Conservation (phyloP, 2,113 vertebrate genomes). For the Myxocyprinus asiaticus region DNA sequence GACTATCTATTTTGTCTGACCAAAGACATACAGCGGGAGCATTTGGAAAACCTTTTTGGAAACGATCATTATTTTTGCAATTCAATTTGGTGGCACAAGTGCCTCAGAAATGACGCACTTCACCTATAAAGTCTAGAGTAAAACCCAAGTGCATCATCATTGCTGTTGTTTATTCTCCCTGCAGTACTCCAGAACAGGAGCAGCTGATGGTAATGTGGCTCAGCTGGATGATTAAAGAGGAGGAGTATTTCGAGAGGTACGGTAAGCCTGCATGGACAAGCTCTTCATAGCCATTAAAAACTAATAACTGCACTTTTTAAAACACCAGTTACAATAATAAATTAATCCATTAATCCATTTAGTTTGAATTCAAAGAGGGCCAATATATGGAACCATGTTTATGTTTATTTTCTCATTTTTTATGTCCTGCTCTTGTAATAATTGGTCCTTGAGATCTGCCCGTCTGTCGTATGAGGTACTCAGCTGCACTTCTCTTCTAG, state of each 20-base stretch:
- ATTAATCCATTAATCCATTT: conserved; percentile 11
- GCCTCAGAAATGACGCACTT: not conserved
- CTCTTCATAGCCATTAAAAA: not conserved
- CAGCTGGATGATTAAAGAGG: conserved; percentile 99
- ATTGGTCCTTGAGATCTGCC: not conserved
- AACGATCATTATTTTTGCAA: too few species aligned
- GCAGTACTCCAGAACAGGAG: conserved; percentile 94
- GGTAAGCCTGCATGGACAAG: not conserved
- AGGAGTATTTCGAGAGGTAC: conserved; percentile 98
- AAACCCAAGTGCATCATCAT: not conserved
- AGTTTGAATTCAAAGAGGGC: not conserved
- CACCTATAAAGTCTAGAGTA: not conserved
- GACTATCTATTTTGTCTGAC: too few species aligned
- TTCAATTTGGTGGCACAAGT: too few species aligned
- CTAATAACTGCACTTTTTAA: conserved; percentile 22
- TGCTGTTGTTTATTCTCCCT: conserved; percentile 46
- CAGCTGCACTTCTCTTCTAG: not conserved
- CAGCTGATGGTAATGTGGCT: conserved; percentile 98
- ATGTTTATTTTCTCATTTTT: not conserved
- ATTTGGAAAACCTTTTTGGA: too few species aligned
- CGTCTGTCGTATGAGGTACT: not conserved
- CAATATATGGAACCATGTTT: not conserved
- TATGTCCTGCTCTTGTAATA: not conserved
- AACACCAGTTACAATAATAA: not conserved
- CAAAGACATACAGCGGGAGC: too few species aligned